Percentiles rank a stretch among this genome's conserved stretches.
Conservation (phyloP, 2,113 vertebrate genomes). For the Seriola aureovittata region DNA sequence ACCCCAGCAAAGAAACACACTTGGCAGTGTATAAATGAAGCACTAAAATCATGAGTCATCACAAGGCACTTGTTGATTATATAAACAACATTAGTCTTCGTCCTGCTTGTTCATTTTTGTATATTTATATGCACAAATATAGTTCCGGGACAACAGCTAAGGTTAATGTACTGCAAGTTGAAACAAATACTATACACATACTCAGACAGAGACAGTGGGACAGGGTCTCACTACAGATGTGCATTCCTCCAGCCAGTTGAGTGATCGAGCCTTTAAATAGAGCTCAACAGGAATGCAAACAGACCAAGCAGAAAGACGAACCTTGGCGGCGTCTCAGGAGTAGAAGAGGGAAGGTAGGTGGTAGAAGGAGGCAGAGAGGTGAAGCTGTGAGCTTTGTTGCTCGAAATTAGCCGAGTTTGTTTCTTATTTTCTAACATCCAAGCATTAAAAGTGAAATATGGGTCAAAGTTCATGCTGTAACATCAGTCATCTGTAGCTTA, state of each 20-base stretch:
- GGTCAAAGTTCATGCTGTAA: slow-evolving; percentile 27
- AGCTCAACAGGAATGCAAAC: slow-evolving; percentile 77
- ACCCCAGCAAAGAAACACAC: slow-evolving; percentile 8
- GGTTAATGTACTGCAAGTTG: slow-evolving; percentile 3
- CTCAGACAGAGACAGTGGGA: slow-evolving; percentile 45
- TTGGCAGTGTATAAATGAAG: slow-evolving; percentile 35
- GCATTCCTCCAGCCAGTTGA: slow-evolving; percentile 70
- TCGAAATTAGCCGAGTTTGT: neutral
- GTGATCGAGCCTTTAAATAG: slow-evolving; percentile 76
- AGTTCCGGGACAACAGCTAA: slow-evolving; percentile 13
- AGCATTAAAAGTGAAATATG: neutral
- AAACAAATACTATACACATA: slow-evolving; percentile 21
- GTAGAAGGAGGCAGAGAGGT: neutral
- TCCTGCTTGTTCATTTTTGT: slow-evolving; percentile 22
- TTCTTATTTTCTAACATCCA: neutral
- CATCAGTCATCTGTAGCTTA: neutral
- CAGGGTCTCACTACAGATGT: slow-evolving; percentile 70
- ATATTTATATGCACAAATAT: slow-evolving; percentile 35
- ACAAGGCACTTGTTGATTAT: slow-evolving; percentile 53
- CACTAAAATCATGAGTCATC: slow-evolving; percentile 32
- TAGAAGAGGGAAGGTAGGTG: slow-evolving; percentile 29
- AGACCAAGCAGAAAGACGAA: slow-evolving; percentile 53
- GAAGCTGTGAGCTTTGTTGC: neutral
- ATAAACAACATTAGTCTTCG: slow-evolving; percentile 51
- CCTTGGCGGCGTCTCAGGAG: slow-evolving; percentile 48